These are phyloP conservation scores for Huso huso DNA, from an alignment of 2,797 vertebrate species.

Conservation along the genomic window DNA sequence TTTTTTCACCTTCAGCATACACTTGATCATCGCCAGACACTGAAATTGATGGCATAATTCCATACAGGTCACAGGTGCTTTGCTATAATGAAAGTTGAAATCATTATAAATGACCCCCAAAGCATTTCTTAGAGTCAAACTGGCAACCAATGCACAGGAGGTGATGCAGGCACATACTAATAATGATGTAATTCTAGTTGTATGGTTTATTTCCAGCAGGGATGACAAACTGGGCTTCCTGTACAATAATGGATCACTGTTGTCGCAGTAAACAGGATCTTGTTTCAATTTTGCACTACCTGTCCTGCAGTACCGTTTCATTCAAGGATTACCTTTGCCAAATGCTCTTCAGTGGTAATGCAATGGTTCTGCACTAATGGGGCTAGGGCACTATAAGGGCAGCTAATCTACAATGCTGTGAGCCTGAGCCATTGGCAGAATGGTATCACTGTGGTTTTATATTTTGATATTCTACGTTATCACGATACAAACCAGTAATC, in stretches of 20 bases:
- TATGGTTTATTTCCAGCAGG: slow-evolving; percentile 18
- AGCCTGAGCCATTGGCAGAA: too few relatives aligned
- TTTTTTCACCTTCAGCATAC: neutral
- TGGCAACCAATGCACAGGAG: slow-evolving; percentile 8
- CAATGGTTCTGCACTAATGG: too few relatives aligned
- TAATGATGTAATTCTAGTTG: slow-evolving; percentile 22
- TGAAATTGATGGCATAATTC: slow-evolving; percentile 9
- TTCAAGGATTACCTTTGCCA: too few relatives aligned
- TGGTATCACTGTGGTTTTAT: too few relatives aligned
- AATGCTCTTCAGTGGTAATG: too few relatives aligned
- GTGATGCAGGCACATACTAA: neutral
- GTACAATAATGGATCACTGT: slow-evolving; percentile 11
- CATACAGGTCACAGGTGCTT: slow-evolving; percentile 10
- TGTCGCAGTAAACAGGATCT: too few relatives aligned
- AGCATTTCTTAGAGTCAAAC: neutral
- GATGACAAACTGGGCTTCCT: slow-evolving; percentile 8
- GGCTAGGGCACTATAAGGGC: too few relatives aligned
- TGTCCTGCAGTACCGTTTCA: too few relatives aligned
- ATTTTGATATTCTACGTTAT: too few relatives aligned
- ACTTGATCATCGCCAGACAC: slow-evolving; percentile 20
- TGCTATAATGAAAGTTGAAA: slow-evolving; percentile 17
- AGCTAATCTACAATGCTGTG: too few relatives aligned
- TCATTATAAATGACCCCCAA: slow-evolving; percentile 21
- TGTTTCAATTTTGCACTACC: too few relatives aligned
- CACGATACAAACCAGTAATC: too few relatives aligned